Evolutionary conservation across 2,113 vertebrate genomes (phyloP).

Genomic region (Platanista minor): DNA sequence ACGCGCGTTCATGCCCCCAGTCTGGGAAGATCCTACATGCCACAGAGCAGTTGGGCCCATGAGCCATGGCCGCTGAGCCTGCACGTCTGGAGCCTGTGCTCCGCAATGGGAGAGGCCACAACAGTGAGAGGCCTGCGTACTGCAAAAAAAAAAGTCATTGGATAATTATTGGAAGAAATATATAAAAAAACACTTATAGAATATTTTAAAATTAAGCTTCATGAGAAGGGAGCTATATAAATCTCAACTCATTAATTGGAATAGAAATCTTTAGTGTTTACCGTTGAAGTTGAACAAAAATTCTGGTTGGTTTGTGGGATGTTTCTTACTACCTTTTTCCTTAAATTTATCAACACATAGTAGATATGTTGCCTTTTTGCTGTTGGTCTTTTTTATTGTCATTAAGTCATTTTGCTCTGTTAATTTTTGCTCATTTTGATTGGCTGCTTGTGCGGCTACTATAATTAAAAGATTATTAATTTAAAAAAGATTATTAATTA

Average conservation of each 20-base stretch:
- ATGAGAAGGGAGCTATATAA: background rate
- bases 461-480: constrained; percentile 39
- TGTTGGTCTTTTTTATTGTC: constrained; percentile 3
- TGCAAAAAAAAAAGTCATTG: background rate
- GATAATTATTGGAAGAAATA: background rate
- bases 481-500: constrained; percentile 33
- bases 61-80: too few species aligned
- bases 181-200: background rate
- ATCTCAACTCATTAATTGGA: background rate
- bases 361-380: background rate
- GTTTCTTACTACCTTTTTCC: background rate
- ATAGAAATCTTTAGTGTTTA: background rate
- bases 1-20: too few species aligned
- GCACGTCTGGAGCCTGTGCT: too few species aligned
- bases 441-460: constrained; percentile 45
- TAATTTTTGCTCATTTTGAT: constrained; percentile 39
- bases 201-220: background rate
- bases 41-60: too few species aligned
- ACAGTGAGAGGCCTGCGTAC: too few species aligned
- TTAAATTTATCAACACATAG: background rate
- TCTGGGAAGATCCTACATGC: too few species aligned
- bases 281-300: background rate
- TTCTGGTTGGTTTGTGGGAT: background rate
- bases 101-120: too few species aligned
- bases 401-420: constrained; percentile 38